A percentile compares a stretch with the other conserved stretches of the same genome.
Evolutionary conservation across 2,113 vertebrate genomes (phyloP).

Genomic region (Thalassarche chlororhynchos): DNA sequence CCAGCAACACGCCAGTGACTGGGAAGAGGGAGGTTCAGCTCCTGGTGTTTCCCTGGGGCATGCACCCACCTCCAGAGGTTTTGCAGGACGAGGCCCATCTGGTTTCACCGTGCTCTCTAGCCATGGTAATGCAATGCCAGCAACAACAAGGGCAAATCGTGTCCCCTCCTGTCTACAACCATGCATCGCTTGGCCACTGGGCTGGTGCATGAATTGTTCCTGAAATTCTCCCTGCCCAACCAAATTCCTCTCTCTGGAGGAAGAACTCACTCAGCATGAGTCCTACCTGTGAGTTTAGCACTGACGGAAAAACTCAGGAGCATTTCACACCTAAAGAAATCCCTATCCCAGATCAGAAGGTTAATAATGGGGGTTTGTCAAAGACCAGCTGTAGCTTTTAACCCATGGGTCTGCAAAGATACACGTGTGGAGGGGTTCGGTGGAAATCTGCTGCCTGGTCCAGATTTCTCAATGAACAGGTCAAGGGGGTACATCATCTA

Average conservation of each 20-base stretch:
- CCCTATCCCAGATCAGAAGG: not conserved
- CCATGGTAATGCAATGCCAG: not conserved
- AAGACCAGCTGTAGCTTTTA: not conserved
- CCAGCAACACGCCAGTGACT: not conserved
- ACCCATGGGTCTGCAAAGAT: not conserved
- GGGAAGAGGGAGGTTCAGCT: not conserved
- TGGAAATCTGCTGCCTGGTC: not conserved
- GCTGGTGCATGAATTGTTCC: not conserved
- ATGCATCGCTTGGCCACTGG: rapidly evolving
- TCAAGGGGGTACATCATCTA: not conserved
- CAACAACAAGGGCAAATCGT: not conserved
- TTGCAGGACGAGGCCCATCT: not conserved
- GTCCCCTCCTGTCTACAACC: not conserved
- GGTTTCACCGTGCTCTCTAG: not conserved
- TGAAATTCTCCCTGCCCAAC: not conserved
- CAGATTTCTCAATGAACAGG: not conserved
- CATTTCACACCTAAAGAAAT: not conserved
- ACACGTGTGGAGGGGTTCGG: no score
- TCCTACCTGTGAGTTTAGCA: not conserved
- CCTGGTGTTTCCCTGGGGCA: not conserved
- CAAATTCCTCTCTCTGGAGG: not conserved
- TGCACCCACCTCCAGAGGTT: not conserved
- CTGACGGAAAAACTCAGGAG: not conserved
- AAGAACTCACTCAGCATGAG: not conserved
- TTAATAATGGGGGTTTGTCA: not conserved